Evolutionary conservation across 2,113 vertebrate species (phyloP).

Genomic region (Bolborhynchus lineola): DNA sequence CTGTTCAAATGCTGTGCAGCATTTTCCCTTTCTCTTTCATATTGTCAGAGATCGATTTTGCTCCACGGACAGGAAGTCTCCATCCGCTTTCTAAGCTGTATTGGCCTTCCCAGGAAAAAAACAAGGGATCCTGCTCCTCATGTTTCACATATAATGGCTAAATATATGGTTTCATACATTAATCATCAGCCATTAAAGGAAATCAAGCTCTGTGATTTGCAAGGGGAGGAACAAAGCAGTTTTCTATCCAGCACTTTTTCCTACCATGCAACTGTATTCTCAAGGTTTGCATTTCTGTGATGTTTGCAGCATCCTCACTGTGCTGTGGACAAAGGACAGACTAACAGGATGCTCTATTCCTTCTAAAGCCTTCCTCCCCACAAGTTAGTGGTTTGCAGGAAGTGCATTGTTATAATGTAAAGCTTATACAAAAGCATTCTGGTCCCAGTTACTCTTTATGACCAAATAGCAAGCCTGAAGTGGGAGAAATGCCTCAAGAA

Average conservation of each 20-base stretch:
- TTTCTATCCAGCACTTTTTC: not conserved
- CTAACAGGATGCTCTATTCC: not conserved
- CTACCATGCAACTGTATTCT: not conserved
- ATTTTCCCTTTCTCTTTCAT: not conserved
- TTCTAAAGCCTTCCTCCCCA: not conserved
- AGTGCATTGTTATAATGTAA: not conserved
- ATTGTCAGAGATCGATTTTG: not conserved
- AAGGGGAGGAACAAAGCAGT: not conserved
- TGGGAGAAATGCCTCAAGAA: not conserved
- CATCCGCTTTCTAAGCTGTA: not conserved
- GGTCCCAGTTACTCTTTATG: not conserved
- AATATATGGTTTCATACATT: constrained; percentile 3
- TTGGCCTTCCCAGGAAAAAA: not conserved
- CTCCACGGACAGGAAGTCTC: not conserved
- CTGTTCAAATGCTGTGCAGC: not conserved
- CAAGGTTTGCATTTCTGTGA: not conserved
- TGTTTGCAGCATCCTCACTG: not conserved
- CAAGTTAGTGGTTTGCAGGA: not conserved
- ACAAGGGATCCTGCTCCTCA: not conserved
- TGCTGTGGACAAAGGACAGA: not conserved
- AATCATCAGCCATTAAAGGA: constrained; percentile 18
- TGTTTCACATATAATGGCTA: not conserved
- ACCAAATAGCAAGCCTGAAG: not conserved
- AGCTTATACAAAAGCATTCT: not conserved
- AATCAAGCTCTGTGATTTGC: not conserved